phyloP scores from a whole-genome alignment of 2,113 vertebrate species.

The Meriones unguiculatus region DNA sequence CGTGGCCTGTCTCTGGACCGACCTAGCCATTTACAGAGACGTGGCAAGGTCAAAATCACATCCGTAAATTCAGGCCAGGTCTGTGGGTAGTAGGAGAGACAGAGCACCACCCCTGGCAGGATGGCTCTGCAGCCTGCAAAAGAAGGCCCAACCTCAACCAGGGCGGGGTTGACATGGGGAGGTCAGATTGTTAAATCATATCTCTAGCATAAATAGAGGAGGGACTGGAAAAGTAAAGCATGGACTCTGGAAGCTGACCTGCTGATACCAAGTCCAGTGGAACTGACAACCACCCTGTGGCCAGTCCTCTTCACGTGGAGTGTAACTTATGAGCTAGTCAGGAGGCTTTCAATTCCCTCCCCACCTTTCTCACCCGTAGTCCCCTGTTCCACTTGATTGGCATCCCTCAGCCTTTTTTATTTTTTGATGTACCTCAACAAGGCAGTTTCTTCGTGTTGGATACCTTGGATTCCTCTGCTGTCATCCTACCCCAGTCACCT shows the following conservation, averaged over 20 bases:
- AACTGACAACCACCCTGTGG: neutral
- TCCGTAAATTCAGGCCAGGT: neutral
- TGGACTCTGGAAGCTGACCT: neutral
- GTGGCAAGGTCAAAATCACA: neutral
- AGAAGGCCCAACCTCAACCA: neutral
- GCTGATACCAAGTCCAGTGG: neutral
- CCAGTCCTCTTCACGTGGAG: neutral
- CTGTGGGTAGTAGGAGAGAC: neutral
- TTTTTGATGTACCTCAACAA: neutral
- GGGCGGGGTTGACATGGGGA: neutral
- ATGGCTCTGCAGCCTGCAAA: neutral
- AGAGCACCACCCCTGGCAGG: neutral
- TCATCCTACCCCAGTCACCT: neutral
- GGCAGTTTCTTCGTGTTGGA: neutral
- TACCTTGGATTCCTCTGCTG: neutral
- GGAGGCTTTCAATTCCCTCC: neutral
- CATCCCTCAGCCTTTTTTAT: neutral
- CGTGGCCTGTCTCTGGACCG: conserved; percentile 3
- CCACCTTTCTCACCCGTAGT: neutral
- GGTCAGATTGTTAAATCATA: conserved; percentile 25
- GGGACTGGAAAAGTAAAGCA: neutral
- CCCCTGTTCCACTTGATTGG: neutral
- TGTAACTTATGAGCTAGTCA: neutral
- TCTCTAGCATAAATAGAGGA: conserved; percentile 11
- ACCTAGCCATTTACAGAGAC: conserved; percentile 37